Conservation (phyloP, 2,113 vertebrate genomes). For the Ellobius talpinus region DNA sequence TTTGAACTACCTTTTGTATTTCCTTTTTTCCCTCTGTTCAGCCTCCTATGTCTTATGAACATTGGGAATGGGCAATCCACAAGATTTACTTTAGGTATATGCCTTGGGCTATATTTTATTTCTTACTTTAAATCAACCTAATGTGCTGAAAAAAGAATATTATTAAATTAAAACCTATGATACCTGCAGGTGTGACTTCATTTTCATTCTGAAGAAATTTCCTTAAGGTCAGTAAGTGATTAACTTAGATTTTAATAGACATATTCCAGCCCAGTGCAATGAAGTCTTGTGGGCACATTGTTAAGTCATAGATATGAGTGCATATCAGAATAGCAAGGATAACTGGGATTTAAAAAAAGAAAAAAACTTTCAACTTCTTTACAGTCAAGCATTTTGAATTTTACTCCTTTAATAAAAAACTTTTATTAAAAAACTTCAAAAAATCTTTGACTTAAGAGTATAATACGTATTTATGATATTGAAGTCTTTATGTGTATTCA, state of each 20-base stretch:
- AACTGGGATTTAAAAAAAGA: not conserved
- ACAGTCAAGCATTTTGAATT: not conserved
- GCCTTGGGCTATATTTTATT: conserved; percentile 67
- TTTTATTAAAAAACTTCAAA: not conserved
- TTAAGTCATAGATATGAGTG: not conserved
- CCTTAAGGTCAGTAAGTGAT: conserved; percentile 50
- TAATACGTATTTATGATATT: not conserved
- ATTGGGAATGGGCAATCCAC: not conserved
- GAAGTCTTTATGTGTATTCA: fast-evolving
- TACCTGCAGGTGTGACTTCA: conserved; percentile 41
- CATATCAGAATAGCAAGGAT: not conserved
- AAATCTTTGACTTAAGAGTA: not conserved
- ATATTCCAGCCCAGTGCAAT: not conserved
- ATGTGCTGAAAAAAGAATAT: conserved; percentile 68
- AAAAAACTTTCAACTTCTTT: not conserved
- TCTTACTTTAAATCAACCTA: conserved; percentile 75
- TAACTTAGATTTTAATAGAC: conserved; percentile 44
- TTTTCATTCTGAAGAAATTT: conserved; percentile 46
- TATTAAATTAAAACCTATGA: conserved; percentile 70
- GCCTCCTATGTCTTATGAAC: conserved; percentile 51
- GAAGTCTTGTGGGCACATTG: not conserved
- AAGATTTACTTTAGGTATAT: conserved; percentile 64
- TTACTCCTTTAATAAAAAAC: not conserved
- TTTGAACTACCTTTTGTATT: not conserved
- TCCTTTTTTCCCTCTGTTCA: not conserved